A percentile compares a stretch with the other conserved stretches of the same genome.
Evolutionary conservation across 1,140 invertebrate genomes (phyloP).

Genomic region (Theocolax elegans): DNA sequence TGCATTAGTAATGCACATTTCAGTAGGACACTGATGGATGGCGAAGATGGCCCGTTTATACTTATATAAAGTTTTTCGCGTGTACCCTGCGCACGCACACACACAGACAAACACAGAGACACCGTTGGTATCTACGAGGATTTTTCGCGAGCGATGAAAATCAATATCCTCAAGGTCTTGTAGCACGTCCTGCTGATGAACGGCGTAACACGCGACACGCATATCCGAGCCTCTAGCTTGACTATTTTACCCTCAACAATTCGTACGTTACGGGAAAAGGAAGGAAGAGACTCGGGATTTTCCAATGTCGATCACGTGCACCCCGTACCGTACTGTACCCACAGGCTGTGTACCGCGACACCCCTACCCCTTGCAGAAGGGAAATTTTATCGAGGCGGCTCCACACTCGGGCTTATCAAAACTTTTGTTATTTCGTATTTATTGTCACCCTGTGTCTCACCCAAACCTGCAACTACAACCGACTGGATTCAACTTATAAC

Average conservation of each 20-base stretch:
- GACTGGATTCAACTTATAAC: too few species aligned
- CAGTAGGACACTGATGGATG: slow-evolving; percentile 18
- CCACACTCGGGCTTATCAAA: too few species aligned
- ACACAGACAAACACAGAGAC: too few species aligned
- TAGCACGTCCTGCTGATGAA: slow-evolving; percentile 16
- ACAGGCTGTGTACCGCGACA: too few species aligned
- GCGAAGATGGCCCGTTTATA: too few species aligned
- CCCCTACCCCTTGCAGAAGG: too few species aligned
- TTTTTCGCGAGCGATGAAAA: slow-evolving; percentile 5
- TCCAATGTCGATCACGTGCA: slow-evolving; percentile 27
- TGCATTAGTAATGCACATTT: slow-evolving; percentile 28
- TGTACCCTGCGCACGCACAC: too few species aligned
- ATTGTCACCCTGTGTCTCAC: too few species aligned
- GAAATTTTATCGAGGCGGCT: too few species aligned
- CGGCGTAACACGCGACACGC: slow-evolving; percentile 7
- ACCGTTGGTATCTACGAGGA: too few species aligned
- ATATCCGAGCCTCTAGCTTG: slow-evolving; percentile 1
- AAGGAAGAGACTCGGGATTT: slow-evolving; percentile 7
- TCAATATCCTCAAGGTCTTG: neutral
- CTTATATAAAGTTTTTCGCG: neutral
- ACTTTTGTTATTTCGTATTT: too few species aligned
- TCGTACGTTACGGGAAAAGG: neutral
- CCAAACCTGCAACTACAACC: too few species aligned
- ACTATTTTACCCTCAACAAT: neutral
- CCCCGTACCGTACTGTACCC: neutral